Percentiles rank a stretch among this genome's conserved stretches.
phyloP scores from a whole-genome alignment of 2,797 vertebrate species.

The Phataginus tricuspis region DNA sequence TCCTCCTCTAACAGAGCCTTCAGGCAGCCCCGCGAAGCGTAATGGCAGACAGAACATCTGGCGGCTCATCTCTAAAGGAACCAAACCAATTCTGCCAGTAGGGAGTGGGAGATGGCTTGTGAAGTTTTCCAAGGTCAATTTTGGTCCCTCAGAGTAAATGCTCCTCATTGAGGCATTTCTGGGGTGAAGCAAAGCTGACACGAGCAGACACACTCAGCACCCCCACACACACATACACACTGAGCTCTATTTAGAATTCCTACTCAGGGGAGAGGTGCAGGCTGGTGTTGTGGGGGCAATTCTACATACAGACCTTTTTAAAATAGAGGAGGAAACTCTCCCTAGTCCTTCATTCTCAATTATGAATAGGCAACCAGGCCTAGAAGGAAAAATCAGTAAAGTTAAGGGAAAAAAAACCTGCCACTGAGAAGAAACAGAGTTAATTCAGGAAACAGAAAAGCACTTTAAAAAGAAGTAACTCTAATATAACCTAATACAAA shows the following conservation, averaged over 20 bases:
- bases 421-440: neutral
- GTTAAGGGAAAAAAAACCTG: neutral
- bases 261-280: neutral
- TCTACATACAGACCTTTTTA: neutral
- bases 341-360: neutral
- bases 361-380: neutral
- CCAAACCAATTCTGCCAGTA: neutral
- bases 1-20: neutral
- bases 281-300: no score
- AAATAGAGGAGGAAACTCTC: neutral
- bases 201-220: neutral
- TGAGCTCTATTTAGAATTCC: neutral
- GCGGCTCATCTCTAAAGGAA: neutral
- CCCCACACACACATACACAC: neutral
- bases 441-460: conserved; percentile 22
- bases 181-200: neutral
- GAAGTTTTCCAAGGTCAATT: neutral
- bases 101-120: neutral
- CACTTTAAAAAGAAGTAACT: conserved; percentile 40
- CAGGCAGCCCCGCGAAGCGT: neutral
- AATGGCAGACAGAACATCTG: neutral
- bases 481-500: neutral
- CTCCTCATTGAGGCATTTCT: neutral
- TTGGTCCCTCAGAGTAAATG: neutral
- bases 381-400: neutral